Evolutionary conservation across 2,113 vertebrate genomes (phyloP), one percentile per base, ranked within the genome.

Genomic region (Eidolon helvum): DNA sequence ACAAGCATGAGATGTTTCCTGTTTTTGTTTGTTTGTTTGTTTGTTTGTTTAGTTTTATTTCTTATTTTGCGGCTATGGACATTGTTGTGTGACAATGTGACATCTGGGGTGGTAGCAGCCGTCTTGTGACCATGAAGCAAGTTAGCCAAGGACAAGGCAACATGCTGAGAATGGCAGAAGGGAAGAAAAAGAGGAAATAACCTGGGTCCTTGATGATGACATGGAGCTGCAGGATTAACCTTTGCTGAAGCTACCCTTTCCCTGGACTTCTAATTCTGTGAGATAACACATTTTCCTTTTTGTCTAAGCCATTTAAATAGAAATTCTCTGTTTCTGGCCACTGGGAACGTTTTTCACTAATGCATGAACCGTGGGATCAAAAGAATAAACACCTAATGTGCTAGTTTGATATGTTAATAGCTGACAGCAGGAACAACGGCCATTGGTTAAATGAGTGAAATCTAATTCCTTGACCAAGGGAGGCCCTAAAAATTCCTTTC

Each of bases 101-200:
- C 40, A 26, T n/a, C 91, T 90, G 75, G 92, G 53, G 45, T 78
- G 24, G 45, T 5, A 18, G 88, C 77, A 85, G 72, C 68, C 78
- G 50, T 59, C n/a, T 77, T 91, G 61, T 43, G 79, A 63, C 75
- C 22, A 7, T 33, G 43, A 61, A 5, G 86, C 24, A 16, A 90
- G 85, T 53, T 77, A 63, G 66, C 61, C 40, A 55, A 72, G 69
- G 50, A 50, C 59, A 48, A 94, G 65, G 69, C 45, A 33, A 72
- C 77, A 24, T 5, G 28, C 72, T 89, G 87, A 92, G 63, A 79
- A 77, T 21, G 69, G 71, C 24, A 53, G 57, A 71, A 77, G 65
- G 75, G 77, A 69, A 94, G 59, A 53, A 90, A 48, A 90, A 93
- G 65, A 65, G 69, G 78, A 77, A 87, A 63, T 48, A 45, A 89